Conservation (phyloP, 53 echinoderm and acorn worm genomes). For the Holothuria leucospilota region DNA sequence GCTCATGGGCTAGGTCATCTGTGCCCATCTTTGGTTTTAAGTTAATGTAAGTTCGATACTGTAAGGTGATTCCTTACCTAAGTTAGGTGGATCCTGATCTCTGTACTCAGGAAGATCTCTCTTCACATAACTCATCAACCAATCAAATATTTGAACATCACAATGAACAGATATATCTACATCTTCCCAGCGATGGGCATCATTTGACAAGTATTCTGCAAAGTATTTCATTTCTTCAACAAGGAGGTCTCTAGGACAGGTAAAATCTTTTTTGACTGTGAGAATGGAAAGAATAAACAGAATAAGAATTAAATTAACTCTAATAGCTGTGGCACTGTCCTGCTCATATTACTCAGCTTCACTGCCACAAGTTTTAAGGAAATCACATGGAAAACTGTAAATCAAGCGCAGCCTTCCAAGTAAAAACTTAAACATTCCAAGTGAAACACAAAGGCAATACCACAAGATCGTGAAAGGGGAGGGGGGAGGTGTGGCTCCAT, state of each 20-base stretch:
- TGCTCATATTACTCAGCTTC: too few species aligned
- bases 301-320: too few species aligned
- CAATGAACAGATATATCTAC: constrained; percentile 98
- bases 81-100: constrained; percentile 52
- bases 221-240: constrained; percentile 96
- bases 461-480: too few species aligned
- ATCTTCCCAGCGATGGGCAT: constrained; percentile 96
- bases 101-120: constrained; percentile 73
- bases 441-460: too few species aligned
- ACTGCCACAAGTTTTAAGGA: too few species aligned
- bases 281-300: not conserved
- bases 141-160: constrained; percentile 98
- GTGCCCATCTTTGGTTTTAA: not conserved
- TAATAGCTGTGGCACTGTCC: too few species aligned
- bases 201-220: constrained; percentile 92
- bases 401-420: too few species aligned
- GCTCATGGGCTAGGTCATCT: not conserved
- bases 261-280: constrained; percentile 93
- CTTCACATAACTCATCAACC: constrained; percentile 97
- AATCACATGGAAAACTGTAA: too few species aligned
- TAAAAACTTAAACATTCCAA: too few species aligned
- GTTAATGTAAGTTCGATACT: not conserved
- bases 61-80: constrained; percentile 82
- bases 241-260: constrained; percentile 90
- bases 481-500: too few species aligned